Percentiles rank a stretch among this genome's conserved stretches.
phyloP scores from a whole-genome alignment of 2,113 vertebrate species.

The Cettia cetti region DNA sequence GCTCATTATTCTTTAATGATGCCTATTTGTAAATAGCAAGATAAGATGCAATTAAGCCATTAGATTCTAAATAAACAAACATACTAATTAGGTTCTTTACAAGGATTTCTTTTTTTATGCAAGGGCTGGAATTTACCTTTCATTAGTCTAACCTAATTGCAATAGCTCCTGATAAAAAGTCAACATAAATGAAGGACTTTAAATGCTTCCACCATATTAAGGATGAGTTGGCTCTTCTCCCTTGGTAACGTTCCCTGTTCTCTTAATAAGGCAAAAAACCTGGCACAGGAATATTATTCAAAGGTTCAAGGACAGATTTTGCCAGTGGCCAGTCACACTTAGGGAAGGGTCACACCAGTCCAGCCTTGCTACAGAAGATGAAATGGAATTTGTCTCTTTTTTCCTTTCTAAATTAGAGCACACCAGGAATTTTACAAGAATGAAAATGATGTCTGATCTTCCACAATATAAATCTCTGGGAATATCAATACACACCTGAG shows the following conservation, averaged over 20 bases:
- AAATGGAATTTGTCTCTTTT: background rate
- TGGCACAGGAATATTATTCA: background rate
- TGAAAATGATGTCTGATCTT: background rate
- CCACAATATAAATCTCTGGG: background rate
- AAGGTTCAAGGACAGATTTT: background rate
- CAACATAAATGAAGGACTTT: slow-evolving; percentile 68
- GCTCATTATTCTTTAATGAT: slow-evolving; percentile 75
- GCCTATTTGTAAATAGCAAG: slow-evolving; percentile 83
- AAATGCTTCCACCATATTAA: slow-evolving; percentile 21
- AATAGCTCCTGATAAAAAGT: slow-evolving; percentile 66
- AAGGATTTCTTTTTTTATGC: slow-evolving; percentile 51
- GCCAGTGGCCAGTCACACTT: background rate
- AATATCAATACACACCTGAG: background rate
- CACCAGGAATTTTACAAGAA: background rate
- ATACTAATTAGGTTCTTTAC: slow-evolving; percentile 77
- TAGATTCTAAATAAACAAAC: slow-evolving; percentile 78
- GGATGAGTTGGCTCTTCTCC: slow-evolving; percentile 9
- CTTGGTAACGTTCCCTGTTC: background rate
- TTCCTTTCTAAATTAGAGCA: background rate
- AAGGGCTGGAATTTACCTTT: slow-evolving; percentile 81
- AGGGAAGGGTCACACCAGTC: background rate
- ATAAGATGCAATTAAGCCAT: slow-evolving; percentile 80
- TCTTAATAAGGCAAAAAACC: background rate
- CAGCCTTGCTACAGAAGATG: background rate
- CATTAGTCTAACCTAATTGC: slow-evolving; percentile 82